Evolutionary conservation across 64 coral and sea anemone species (phyloP), one percentile per base, ranked within the genome.

Genomic region (Porites australiensis): DNA sequence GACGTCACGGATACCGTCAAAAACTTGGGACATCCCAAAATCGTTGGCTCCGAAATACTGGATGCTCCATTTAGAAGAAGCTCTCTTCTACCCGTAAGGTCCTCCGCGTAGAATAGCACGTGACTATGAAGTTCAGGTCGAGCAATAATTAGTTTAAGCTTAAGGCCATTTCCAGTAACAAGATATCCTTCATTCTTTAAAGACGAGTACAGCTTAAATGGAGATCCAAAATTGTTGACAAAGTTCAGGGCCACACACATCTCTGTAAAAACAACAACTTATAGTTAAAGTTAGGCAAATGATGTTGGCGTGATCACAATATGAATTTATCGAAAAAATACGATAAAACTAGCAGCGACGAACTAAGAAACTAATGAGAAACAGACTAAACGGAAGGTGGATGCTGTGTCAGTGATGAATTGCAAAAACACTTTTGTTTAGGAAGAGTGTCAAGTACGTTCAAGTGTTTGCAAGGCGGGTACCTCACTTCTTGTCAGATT

Each of bases 161-260:
- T 79, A 47, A 91, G 83, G 14, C 49, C 51, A 27, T 13, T 1
- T 91, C 89, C 89, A 11, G 66, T 82, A 62, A 91, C 95, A 11
- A 86, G 75, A 81, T 93, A 96, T 9, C 90, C 95, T 7, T 91
- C 79, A 4, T 91, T 90, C n/a, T 96, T 96, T 3, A 96, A 78
- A 86, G 70, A 89, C 9, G 95, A 96, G 50, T 85, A 86, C 1
- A 96, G 90, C 83, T 55, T 83, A 16, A 92, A 96, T 6, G 22
- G 80, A 21, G 64, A 82, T 5, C 90, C 95, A 57, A 79, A 21
- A 3, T 62, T 46, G 62, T 96, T 96, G 55, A 96, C 9, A 54
- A 96, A 96, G 44, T 59, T 78, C 19, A 78, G 4, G 8, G 75
- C 75, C 18, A 78, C 75, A n/a, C 75, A 78, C 50, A 10, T 50